These are phyloP conservation scores for Philonicus albiceps DNA, from an alignment of 2,888 invertebrate species.

Conservation along the genomic window DNA sequence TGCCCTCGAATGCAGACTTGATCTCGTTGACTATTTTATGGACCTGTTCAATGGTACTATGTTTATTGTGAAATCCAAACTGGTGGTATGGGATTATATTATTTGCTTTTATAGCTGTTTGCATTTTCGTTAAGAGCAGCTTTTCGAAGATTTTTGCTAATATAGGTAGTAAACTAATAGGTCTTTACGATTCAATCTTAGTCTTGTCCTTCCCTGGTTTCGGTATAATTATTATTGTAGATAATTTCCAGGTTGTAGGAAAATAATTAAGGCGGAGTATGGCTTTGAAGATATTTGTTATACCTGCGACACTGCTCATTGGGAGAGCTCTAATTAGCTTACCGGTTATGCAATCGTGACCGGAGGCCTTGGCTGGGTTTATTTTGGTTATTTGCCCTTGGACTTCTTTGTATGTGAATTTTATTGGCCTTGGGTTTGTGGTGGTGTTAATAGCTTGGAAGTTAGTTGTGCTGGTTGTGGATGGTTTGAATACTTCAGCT, in stretches of 20 bases:
- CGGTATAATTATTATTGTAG: not conserved
- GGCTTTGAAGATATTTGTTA: not conserved
- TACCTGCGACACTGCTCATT: not conserved
- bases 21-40: no score
- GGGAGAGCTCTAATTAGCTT: not conserved
- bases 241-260: not conserved
- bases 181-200: not conserved
- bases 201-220: no score
- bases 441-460: no score
- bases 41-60: no score
- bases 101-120: no score
- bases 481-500: not conserved
- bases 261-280: not conserved
- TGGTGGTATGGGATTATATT: no score
- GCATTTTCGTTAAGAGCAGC: not conserved
- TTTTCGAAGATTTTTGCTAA: not conserved
- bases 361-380: no score
- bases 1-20: no score
- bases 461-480: not conserved
- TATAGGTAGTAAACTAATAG: not conserved
- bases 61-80: no score
- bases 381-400: no score
- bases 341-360: not conserved
- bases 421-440: no score
- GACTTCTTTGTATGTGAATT: no score